Percentiles rank a stretch among this genome's conserved stretches.
Evolutionary conservation across 2,797 vertebrate species (phyloP).

Genomic region (Molossus alvarezi): DNA sequence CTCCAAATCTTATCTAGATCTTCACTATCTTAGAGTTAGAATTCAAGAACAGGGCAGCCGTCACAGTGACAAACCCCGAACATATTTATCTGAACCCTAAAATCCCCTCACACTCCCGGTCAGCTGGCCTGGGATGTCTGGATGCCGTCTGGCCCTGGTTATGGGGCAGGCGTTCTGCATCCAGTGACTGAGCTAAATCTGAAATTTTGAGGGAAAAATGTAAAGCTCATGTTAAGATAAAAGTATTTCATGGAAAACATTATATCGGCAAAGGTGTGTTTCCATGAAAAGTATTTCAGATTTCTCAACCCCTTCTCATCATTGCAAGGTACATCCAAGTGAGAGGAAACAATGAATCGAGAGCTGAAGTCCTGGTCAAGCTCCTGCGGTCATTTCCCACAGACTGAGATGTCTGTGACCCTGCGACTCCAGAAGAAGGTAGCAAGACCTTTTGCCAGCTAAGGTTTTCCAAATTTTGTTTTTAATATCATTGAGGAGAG

Average conservation of each 20-base stretch:
- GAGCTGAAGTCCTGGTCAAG: neutral
- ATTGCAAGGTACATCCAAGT: neutral
- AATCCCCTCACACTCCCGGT: neutral
- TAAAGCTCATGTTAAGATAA: neutral
- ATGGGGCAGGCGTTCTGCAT: neutral
- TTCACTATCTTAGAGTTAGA: neutral
- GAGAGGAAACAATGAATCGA: neutral
- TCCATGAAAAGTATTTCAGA: neutral
- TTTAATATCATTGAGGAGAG: neutral
- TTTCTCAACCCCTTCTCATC: neutral
- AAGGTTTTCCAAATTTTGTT: neutral
- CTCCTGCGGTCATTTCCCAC: neutral
- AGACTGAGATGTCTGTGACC: neutral
- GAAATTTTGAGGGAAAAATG: neutral
- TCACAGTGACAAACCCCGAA: neutral
- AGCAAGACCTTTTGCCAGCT: neutral
- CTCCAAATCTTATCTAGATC: neutral
- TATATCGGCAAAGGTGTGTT: neutral
- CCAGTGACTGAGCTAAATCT: neutral
- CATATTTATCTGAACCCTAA: neutral
- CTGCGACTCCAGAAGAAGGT: neutral
- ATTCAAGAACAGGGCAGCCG: neutral
- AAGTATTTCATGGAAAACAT: slow-evolving; percentile 34
- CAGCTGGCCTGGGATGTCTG: neutral
- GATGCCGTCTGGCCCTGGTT: neutral